Base-by-base conservation (phyloP, 2,113 vertebrate species). In the Ranitomeya imitator region DNA sequence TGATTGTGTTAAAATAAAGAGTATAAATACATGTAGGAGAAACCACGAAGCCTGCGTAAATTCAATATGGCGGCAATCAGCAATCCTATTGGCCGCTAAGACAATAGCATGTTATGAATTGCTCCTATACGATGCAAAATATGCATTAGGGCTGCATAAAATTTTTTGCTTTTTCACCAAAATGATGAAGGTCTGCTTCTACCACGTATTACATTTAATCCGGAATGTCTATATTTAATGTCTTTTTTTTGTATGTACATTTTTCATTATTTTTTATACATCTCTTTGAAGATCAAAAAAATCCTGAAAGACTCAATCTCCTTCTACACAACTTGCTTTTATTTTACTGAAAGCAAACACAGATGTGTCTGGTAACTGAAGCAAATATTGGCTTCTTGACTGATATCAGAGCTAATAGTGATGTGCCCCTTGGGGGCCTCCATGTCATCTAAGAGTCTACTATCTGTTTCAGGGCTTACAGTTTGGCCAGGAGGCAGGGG, bases 401-500 rank as follows among this genome's bases (percentile, higher is more conserved):
- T 16, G 78, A 78, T 31, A 88, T 37, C 67, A 83, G 21, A 65
- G n/a, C 71, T 83, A 37, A 80, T 60, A 59, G 16, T 82, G 23
- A 52, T 37, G 54, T 26, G 51, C 54, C 85, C 86, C 52, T 21
- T 74, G 69, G 19, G 19, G 65, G 0, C 65, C 15, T 57, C 0
- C 0, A 0, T 45, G 0, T 67, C 60, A 76, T 67, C 71, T 76
- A 61, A 80, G 54, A 11, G n/a, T 57, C 57, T 65, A 51, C 69
- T 65, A 54, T 87, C 77, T 59, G 63, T 86, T 52, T 67, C 87
- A 89, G 91, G 59, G 83, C 10, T 86, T 85, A 79, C 0, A 0
- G n/a, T 19, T 0, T 86, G 90, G 89, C 54, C 88, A 89, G 71
- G 61, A 1, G 90, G 90, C 2, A 81, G n/a, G 14, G 91, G 45